Evolutionary conservation across 2,888 invertebrate species (phyloP).

Genomic region (Drosophila rellima): DNA sequence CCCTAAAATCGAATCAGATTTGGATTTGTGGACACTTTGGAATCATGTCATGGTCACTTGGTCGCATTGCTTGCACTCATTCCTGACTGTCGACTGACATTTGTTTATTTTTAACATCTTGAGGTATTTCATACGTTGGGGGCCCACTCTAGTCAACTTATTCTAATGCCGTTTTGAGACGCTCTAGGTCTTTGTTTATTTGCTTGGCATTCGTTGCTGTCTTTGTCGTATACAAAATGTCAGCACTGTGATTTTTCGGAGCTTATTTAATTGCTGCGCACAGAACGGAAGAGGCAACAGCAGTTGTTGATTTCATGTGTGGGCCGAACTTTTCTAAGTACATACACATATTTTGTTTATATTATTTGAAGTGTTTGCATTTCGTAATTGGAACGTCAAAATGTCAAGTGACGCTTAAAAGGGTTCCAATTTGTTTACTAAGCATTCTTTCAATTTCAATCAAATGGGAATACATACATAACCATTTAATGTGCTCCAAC

Average conservation of each 20-base stretch:
- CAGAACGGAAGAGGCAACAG: conserved; percentile 46
- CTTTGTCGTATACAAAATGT: conserved; percentile 43
- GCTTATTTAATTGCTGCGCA: conserved; percentile 44
- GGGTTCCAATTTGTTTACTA: conserved; percentile 51
- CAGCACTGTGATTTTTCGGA: conserved; percentile 44
- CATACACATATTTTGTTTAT: conserved; percentile 61
- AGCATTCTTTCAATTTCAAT: conserved; percentile 35
- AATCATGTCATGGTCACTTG: conserved; percentile 61
- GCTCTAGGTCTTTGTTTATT: conserved; percentile 63
- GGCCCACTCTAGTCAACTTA: conserved; percentile 42
- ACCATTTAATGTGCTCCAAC: not conserved
- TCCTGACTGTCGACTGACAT: conserved; percentile 25
- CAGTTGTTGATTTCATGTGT: conserved; percentile 50
- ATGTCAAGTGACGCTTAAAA: conserved; percentile 68
- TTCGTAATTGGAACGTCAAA: conserved; percentile 81
- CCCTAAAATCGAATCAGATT: not conserved
- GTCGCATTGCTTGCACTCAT: conserved; percentile 36
- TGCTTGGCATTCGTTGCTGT: conserved; percentile 39
- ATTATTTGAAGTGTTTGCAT: conserved; percentile 74
- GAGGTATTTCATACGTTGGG: conserved; percentile 24
- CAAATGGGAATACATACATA: not conserved
- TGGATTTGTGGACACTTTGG: conserved; percentile 13
- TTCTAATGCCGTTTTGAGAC: conserved; percentile 58
- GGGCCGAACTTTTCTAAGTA: conserved; percentile 53
- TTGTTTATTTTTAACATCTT: conserved; percentile 45